phyloP scores from a whole-genome alignment of 2,113 vertebrate species.

The Canis aureus region DNA sequence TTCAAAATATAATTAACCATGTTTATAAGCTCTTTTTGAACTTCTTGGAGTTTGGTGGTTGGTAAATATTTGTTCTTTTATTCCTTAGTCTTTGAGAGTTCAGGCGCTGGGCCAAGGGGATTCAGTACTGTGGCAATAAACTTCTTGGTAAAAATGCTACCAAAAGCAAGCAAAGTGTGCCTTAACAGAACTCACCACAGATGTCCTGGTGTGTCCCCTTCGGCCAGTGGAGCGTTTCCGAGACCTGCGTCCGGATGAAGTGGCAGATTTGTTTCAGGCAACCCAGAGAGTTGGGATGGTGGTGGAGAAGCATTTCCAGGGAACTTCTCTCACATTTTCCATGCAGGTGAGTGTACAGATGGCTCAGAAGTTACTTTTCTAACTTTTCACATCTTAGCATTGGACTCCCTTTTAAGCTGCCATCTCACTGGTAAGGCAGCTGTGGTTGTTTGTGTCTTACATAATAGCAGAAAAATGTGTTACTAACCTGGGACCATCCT shows the following conservation, averaged over 20 bases:
- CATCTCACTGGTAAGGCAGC: neutral
- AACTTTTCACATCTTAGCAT: slow-evolving; percentile 49
- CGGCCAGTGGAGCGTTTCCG: slow-evolving; percentile 92
- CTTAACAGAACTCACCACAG: slow-evolving; percentile 88
- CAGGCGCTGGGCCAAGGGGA: neutral
- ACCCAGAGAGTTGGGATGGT: slow-evolving; percentile 90
- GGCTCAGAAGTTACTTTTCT: neutral
- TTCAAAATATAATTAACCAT: neutral
- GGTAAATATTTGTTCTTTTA: slow-evolving; percentile 43
- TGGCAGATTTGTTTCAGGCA: slow-evolving; percentile 91
- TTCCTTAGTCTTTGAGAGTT: slow-evolving; percentile 2
- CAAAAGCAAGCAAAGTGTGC: slow-evolving; percentile 62
- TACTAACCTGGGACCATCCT: neutral
- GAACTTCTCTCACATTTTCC: slow-evolving; percentile 93
- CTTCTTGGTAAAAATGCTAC: neutral
- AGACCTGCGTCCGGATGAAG: slow-evolving; percentile 92
- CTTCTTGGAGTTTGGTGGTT: neutral
- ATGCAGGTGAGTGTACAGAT: slow-evolving; percentile 89
- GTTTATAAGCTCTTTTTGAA: slow-evolving; percentile 30
- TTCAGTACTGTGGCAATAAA: neutral
- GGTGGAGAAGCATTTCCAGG: slow-evolving; percentile 93
- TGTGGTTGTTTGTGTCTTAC: neutral
- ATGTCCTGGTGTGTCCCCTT: slow-evolving; percentile 95
- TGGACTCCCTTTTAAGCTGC: neutral
- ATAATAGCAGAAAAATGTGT: neutral